Base-by-base conservation (phyloP, 2,888 invertebrate genomes). In the Ptilodon capucinus region DNA sequence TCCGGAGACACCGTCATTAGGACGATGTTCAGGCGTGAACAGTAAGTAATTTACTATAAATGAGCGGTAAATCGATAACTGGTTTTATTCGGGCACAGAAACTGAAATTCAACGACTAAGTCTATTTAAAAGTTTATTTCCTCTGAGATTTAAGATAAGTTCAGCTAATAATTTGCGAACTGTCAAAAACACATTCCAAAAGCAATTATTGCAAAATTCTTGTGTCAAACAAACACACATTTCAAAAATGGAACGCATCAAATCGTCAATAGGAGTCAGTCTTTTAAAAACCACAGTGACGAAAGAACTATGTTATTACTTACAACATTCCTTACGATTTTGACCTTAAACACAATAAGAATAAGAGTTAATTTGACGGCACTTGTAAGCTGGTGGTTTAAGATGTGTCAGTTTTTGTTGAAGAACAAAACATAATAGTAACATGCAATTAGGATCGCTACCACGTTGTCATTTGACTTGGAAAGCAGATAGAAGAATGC, bases 391-490 rank as follows among this genome's bases (percentile, higher is more conserved):
- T 62, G 19, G 44, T 56, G 51, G 46, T 56, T 56, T 44, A 40
- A 63, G 67, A 53, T 48, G 50, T 47, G 42, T 51, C 43, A 42
- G 46, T 48, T 64, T 65, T 70, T 64, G 65, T 67, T 61, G 62
- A 42, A 45, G 60, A 55, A 56, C 50, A 51, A 57, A 64, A 67
- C 60, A 81, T 76, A 83, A 82, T 79, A 77, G 78, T 61, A 57
- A 69, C 58, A 71, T 67, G 65, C 72, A 72, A 81, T 84, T 83
- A 81, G 76, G 70, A 84, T 76, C 71, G 67, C 70, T 54, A 63
- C 71, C 80, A 65, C 61, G 81, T 79, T 77, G 76, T 73, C 73
- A 84, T 88, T 86, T 84, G 84, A 84, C 80, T 87, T 86, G 81
- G 84, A 81, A 86, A 87, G 66, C 60, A 80, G 81, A 60, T 55